These are phyloP conservation scores for Ctenochaetus hawaiiensis DNA, from an alignment of 2,797 vertebrate genomes.

Conservation along the genomic window DNA sequence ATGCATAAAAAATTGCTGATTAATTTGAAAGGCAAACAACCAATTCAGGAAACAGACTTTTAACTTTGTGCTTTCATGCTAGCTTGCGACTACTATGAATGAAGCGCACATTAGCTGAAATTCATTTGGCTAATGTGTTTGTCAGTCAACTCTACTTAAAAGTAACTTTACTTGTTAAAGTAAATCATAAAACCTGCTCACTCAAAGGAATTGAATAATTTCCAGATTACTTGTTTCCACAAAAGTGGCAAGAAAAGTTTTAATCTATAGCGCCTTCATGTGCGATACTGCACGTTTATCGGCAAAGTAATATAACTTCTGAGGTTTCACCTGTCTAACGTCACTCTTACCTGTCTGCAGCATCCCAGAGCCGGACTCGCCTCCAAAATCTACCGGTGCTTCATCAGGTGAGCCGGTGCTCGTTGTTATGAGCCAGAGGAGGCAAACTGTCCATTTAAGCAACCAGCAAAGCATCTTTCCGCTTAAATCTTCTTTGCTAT, in stretches of 20 bases:
- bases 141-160: too few species aligned
- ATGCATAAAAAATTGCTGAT: background rate
- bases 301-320: too few species aligned
- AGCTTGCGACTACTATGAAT: too few species aligned
- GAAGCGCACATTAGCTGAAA: too few species aligned
- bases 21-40: background rate
- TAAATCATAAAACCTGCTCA: background rate
- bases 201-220: background rate
- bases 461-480: conserved; percentile 57
- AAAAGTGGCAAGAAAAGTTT: too few species aligned
- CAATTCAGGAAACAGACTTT: background rate
- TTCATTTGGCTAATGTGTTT: too few species aligned
- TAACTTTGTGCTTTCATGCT: too few species aligned
- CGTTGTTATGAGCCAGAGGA: conserved; percentile 47
- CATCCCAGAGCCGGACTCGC: conserved; percentile 83
- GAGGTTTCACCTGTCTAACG: background rate
- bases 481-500: background rate
- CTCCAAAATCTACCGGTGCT: conserved; percentile 53
- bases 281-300: too few species aligned
- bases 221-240: background rate
- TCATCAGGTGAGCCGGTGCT: conserved; percentile 31
- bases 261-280: too few species aligned
- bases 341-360: conserved; percentile 74
- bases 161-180: background rate
- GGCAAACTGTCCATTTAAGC: conserved; percentile 55